Percentiles rank a stretch among this genome's conserved stretches.
These are phyloP conservation scores for Mormyrops boulengeri DNA, from an alignment of 2,797 vertebrate genomes.

Conservation along the genomic window DNA sequence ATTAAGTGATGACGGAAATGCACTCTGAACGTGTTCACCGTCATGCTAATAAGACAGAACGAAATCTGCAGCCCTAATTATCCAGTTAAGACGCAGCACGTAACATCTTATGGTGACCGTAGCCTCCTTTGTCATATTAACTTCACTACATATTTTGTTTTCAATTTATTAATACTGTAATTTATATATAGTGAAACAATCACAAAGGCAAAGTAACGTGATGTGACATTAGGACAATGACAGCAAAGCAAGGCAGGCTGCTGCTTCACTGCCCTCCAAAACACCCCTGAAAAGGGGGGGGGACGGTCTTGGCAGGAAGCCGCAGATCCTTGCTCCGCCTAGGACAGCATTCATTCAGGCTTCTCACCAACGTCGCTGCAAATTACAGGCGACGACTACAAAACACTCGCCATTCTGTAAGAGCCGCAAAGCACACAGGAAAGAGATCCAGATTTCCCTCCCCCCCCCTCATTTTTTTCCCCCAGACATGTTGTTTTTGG, in stretches of 20 bases:
- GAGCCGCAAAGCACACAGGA: constrained; percentile 1
- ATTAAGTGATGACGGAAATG: not conserved
- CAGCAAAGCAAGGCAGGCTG: not conserved
- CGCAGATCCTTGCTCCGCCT: constrained; percentile 27
- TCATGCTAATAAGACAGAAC: not conserved
- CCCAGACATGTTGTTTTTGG: constrained; percentile 34
- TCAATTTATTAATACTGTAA: not conserved
- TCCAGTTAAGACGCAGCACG: not conserved
- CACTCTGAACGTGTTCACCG: not conserved
- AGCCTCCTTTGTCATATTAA: not conserved
- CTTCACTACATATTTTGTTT: not conserved
- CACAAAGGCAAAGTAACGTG: not conserved
- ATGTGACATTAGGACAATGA: not conserved
- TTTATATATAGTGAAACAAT: not conserved
- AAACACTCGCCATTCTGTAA: constrained; percentile 27
- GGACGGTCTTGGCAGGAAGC: constrained; percentile 43
- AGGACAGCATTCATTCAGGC: constrained; percentile 33
- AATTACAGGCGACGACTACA: constrained; percentile 29
- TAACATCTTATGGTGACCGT: not conserved
- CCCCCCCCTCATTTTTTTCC: constrained; percentile 18
- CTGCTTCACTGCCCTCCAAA: not conserved
- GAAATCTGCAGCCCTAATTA: not conserved
- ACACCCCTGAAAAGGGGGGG: not conserved
- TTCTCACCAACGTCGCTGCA: constrained; percentile 29
- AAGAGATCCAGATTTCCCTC: not conserved